Evolutionary conservation across 35 echinoderm and acorn worm species (phyloP).

Genomic region (Eucidaris tribuloides): DNA sequence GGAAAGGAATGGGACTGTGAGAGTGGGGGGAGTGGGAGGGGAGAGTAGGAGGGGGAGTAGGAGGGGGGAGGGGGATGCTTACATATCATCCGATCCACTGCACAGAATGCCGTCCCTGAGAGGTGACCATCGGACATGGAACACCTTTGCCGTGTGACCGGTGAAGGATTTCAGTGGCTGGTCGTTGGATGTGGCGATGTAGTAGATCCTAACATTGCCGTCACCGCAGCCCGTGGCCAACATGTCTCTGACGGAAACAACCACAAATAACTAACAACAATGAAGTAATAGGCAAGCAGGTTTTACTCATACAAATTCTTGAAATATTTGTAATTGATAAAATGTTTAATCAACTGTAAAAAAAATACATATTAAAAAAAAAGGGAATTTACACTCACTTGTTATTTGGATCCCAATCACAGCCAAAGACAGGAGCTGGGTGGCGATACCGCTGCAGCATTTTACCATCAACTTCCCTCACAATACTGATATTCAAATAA

Average conservation of each 20-base stretch:
- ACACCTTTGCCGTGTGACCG: constrained; percentile 94
- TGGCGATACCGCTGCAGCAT: constrained; percentile 87
- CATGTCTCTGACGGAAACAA: constrained; percentile 74
- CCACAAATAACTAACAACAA: neutral
- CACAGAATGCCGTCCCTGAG: constrained; percentile 96
- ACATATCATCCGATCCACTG: constrained; percentile 99
- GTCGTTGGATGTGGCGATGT: constrained; percentile 81
- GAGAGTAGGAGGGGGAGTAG: too few relatives aligned
- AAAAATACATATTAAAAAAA: too few relatives aligned
- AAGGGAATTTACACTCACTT: constrained; percentile 95
- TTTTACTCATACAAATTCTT: too few relatives aligned
- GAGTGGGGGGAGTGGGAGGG: too few relatives aligned
- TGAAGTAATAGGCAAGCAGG: too few relatives aligned
- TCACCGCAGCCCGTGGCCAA: constrained; percentile 94
- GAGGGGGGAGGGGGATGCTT: too few relatives aligned
- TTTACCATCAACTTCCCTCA: constrained; percentile 90
- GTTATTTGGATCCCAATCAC: constrained; percentile 98
- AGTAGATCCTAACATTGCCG: constrained; percentile 86
- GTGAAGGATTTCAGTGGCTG: constrained; percentile 92
- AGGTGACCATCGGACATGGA: constrained; percentile 97
- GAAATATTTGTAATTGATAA: too few relatives aligned
- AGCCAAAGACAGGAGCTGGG: constrained; percentile 89
- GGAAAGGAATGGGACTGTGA: too few relatives aligned
- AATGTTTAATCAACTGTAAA: too few relatives aligned
- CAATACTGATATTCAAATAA: constrained; percentile 61